A percentile compares a stretch with the other conserved stretches of the same genome.
phyloP scores from a whole-genome alignment of 2,797 vertebrate genomes.

The Gymnothorax javanicus region DNA sequence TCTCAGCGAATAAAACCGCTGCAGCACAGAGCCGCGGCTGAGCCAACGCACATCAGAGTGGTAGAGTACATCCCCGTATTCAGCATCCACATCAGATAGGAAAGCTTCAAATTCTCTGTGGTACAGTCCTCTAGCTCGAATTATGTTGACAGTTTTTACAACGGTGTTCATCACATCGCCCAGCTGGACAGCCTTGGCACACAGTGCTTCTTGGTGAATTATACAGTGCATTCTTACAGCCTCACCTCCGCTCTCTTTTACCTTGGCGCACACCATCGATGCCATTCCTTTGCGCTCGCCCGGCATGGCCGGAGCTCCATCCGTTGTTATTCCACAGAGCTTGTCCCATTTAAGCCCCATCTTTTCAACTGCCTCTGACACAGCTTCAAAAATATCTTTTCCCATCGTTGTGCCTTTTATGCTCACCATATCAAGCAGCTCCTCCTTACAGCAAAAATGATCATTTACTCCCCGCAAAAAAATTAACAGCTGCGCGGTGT shows the following conservation, averaged over 20 bases:
- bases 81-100: too few species aligned
- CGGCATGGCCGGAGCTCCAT: conserved; percentile 29
- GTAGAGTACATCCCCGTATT: too few species aligned
- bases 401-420: conserved; percentile 33
- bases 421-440: conserved; percentile 23
- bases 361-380: not conserved
- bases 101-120: too few species aligned
- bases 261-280: conserved; percentile 29
- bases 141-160: too few species aligned
- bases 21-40: too few species aligned
- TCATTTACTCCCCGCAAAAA: conserved; percentile 33
- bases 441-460: conserved; percentile 35
- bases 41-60: too few species aligned
- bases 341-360: conserved; percentile 24
- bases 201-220: conserved; percentile 40
- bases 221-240: conserved; percentile 33
- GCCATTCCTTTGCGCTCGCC: conserved; percentile 34
- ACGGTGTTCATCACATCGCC: conserved; percentile 31
- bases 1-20: too few species aligned
- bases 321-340: not conserved
- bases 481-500: not conserved
- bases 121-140: too few species aligned
- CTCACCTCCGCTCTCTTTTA: not conserved
- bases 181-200: conserved; percentile 32
- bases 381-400: conserved; percentile 38